Evolutionary conservation across 2,797 vertebrate genomes (phyloP).

Genomic region (Chaunax sp.): DNA sequence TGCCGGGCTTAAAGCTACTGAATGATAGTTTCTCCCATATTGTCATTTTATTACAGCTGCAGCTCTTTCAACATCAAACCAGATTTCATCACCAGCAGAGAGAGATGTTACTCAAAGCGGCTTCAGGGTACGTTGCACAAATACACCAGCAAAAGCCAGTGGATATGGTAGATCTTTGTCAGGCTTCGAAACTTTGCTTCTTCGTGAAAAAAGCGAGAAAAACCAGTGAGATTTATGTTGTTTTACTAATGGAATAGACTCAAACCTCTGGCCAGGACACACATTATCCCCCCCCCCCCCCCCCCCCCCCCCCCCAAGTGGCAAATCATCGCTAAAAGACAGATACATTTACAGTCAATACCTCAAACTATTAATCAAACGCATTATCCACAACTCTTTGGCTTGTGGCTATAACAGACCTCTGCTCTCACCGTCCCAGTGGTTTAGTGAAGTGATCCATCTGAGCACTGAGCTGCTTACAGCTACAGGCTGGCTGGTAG

Average conservation of each 20-base stretch:
- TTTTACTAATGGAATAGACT: background rate
- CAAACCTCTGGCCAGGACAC: background rate
- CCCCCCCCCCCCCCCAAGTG: no score
- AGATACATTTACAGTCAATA: no score
- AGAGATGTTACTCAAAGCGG: background rate
- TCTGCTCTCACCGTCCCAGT: background rate
- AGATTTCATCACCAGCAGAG: constrained; percentile 24
- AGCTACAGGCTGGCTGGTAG: background rate
- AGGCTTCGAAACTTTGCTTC: background rate
- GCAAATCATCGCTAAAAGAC: no score
- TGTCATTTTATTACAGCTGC: background rate
- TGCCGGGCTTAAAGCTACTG: no score
- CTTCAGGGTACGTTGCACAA: constrained; percentile 17
- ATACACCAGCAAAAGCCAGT: background rate
- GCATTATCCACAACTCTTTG: background rate
- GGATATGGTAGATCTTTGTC: background rate
- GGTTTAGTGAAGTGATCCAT: constrained; percentile 25
- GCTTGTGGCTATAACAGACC: background rate
- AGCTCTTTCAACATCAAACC: constrained; percentile 20
- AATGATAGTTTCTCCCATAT: background rate
- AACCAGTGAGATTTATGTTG: background rate
- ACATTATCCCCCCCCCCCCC: no score
- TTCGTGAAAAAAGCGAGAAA: background rate
- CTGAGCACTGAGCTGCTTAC: constrained; percentile 42
- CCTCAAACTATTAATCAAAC: background rate